Base-by-base conservation (phyloP, 2,113 vertebrate species). In the Istiophorus platypterus region DNA sequence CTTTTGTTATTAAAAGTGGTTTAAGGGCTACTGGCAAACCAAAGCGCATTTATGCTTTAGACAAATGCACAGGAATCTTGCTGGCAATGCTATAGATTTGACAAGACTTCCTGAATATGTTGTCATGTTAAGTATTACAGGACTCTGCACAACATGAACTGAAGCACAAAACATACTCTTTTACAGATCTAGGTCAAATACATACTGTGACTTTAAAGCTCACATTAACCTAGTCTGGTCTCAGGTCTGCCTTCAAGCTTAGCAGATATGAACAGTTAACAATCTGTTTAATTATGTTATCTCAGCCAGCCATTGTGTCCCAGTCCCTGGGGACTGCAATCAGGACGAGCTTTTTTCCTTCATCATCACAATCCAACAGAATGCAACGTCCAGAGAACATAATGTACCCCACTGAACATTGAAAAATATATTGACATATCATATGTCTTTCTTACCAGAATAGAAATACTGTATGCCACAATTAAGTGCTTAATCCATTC, bases 251-350 rank as follows among this genome's bases (percentile, higher is more conserved):
- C 75, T 72, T 41, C 1, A 29, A 34, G 49, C 45, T 70, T 84
- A 87, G 82, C 86, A 88, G 76, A 74, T 88, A 72, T 80, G 72
- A 89, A 85, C 81, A 80, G 85, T 87, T 88, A 91, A 92, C 76
- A 89, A 78, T 76, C 69, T 84, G 79, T 71, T 51, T 85, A 87
- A 88, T 91, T 82, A 89, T 67, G 66, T 82, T 84, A 78, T 85
- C 78, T 79, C 58, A 62, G 81, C 47, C 72, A 81, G 73, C 72
- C 62, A 86, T 65, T 73, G 80, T 80, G 49, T n/a, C 79, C 41
- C 20, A 17, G 70, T 70, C 89, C 82, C 63, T 11, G n/a, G 66
- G 54, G 78, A 56, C 39, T 18, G 61, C 22, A 26, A n/a, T 81
- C 29, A 58, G 37, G 10, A 62, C n/a, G 17, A 61, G 81, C 31